These are phyloP conservation scores for Erebia epiphron DNA, from an alignment of 2,888 invertebrate species.

Conservation along the genomic window DNA sequence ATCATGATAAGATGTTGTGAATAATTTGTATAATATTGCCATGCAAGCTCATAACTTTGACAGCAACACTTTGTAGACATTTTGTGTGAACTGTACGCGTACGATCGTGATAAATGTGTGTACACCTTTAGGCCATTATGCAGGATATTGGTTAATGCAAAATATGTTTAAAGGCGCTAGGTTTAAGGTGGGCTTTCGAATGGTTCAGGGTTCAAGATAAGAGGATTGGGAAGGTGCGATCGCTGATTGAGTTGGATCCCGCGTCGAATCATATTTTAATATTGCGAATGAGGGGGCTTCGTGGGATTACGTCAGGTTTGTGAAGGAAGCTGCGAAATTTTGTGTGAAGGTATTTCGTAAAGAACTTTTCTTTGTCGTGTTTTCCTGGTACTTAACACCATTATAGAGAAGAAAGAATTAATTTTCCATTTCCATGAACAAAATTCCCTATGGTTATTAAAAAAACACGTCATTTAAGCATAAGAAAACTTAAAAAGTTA, in stretches of 20 bases:
- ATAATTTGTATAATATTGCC: not conserved
- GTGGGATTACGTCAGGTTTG: constrained; percentile 71
- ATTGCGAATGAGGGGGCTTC: constrained; percentile 71
- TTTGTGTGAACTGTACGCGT: not conserved
- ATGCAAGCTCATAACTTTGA: not conserved
- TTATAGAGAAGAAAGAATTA: not conserved
- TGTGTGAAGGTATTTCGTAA: constrained; percentile 2
- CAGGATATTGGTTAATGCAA: constrained; percentile 36
- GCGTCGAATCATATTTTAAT: constrained; percentile 76
- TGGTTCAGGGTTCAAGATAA: constrained; percentile 58
- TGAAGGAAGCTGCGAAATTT: constrained; percentile 20
- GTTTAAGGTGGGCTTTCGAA: constrained; percentile 51
- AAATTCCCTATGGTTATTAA: no score
- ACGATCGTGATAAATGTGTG: not conserved
- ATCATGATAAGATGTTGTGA: no score
- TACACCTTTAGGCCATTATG: constrained; percentile 46
- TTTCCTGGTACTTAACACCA: not conserved
- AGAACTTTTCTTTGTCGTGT: not conserved
- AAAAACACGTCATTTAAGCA: no score
- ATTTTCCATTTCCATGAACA: no score
- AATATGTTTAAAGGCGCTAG: constrained; percentile 47
- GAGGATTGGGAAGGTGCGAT: constrained; percentile 80
- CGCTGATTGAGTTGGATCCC: constrained; percentile 71
- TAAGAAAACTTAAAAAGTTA: no score
- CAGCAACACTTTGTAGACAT: not conserved